Percentiles rank a stretch among this genome's conserved stretches.
These are phyloP conservation scores for Ischnura elegans DNA, from an alignment of 2,888 invertebrate species.

Conservation along the genomic window DNA sequence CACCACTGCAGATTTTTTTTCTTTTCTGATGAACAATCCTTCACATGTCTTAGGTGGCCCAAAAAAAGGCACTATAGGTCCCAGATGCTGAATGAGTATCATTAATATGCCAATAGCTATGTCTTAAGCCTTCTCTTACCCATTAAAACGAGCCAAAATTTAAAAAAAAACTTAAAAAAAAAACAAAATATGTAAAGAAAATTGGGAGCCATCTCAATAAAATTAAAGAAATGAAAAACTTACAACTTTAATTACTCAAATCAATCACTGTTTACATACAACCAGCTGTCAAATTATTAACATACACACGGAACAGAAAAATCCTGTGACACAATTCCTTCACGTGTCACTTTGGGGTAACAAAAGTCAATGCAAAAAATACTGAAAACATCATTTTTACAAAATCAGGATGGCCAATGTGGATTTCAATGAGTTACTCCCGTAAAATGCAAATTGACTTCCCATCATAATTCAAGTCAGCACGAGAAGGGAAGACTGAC, in stretches of 20 bases:
- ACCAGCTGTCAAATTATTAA: background rate
- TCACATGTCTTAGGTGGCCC: no score
- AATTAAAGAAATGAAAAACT: background rate
- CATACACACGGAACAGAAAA: no score
- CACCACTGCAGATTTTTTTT: no score
- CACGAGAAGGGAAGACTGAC: slow-evolving; percentile 88
- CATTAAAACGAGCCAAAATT: no score
- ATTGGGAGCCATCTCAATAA: background rate
- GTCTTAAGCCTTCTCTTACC: no score
- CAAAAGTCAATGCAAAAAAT: background rate
- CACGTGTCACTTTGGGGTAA: background rate
- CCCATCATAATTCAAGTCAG: slow-evolving; percentile 80
- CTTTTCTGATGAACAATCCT: no score
- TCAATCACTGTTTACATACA: background rate
- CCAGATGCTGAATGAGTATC: no score
- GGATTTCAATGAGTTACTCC: background rate
- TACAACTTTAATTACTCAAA: slow-evolving; percentile 18
- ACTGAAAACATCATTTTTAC: background rate
- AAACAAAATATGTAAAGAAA: no score
- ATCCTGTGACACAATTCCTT: background rate
- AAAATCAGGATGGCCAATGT: background rate
- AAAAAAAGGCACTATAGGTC: no score
- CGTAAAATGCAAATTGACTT: slow-evolving; percentile 12
- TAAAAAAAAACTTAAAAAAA: no score
- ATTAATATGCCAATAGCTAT: no score